Base-by-base conservation (phyloP, 2,113 vertebrate genomes). In the Misgurnus anguillicaudatus region DNA sequence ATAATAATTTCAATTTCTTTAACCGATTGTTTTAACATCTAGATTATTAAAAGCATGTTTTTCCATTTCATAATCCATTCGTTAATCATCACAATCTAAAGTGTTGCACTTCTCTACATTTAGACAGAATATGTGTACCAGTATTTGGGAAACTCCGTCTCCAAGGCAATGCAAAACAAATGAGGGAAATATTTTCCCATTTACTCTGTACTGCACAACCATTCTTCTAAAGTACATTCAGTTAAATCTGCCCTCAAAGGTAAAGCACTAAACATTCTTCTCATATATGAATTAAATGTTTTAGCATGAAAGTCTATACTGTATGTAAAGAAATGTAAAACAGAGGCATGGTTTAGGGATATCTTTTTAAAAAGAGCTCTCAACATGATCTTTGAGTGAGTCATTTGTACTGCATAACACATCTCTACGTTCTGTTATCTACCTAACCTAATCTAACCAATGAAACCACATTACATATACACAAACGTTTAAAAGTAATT, bases 111-210 rank as follows among this genome's bases (percentile, higher is more conserved):
- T 63, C 65, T 67, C 61, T 77, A 24, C 31, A 10, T 67, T 81
- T 21, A 77, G 55, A 71, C 17, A 62, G 62, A 66, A 65, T 38
- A 66, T 16, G 61, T 86, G 62, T 70, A n/a, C n/a, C n/a, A n/a
- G n/a, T n/a, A 74, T 69, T 16, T 57, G 48, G 76, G 78, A 87
- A 86, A 86, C 70, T 79, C 19, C 1, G 78, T 80, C 19, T 42
- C 79, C 80, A 75, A 82, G 74, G 85, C 72, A 63, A 88, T 87
- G 82, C 85, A 87, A 87, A 83, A 87, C 77, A 83, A 85, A 78
- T 73, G 51, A 55, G 67, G 58, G 78, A 73, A 78, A 62, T 71
- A 67, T 10, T 75, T 81, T 63, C 80, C 84, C 31, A 73, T 81
- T 77, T 84, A 85, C 51, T 86, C 65, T 42, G 79, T 83, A 72